These are phyloP conservation scores for Serilophus lunatus DNA, from an alignment of 2,113 vertebrate genomes.

Conservation along the genomic window DNA sequence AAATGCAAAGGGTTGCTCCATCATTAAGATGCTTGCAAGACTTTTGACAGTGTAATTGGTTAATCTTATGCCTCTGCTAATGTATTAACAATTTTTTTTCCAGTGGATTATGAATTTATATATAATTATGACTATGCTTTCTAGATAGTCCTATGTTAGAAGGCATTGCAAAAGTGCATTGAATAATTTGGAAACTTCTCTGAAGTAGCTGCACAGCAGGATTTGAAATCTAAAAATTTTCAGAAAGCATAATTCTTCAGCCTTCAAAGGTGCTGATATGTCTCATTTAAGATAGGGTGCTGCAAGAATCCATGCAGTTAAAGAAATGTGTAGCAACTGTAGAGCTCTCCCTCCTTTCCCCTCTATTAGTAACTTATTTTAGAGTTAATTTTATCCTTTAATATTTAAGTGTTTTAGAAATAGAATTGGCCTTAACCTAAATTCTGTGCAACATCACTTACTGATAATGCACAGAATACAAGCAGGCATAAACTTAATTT, in stretches of 20 bases:
- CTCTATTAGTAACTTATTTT: not conserved
- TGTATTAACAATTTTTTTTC: not conserved
- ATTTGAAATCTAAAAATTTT: not conserved
- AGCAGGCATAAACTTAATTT: not conserved
- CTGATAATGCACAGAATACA: not conserved
- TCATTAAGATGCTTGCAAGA: not conserved
- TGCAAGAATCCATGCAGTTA: not conserved
- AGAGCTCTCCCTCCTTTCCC: accelerated
- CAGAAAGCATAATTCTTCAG: not conserved
- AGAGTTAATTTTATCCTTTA: not conserved
- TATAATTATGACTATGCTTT: not conserved
- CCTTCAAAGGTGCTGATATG: not conserved
- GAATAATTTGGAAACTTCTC: not conserved
- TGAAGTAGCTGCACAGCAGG: not conserved
- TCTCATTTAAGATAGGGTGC: not conserved
- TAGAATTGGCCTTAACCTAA: not conserved
- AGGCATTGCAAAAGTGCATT: not conserved
- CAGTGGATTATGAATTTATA: not conserved
- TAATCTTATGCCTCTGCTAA: not conserved
- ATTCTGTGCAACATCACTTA: not conserved
- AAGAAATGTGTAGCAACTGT: not conserved
- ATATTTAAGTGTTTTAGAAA: not conserved
- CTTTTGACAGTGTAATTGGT: not conserved
- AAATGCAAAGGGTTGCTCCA: not conserved
- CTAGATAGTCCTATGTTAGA: not conserved